These are phyloP conservation scores for Chaenocephalus aceratus DNA, from an alignment of 2,113 vertebrate genomes.

Conservation along the genomic window DNA sequence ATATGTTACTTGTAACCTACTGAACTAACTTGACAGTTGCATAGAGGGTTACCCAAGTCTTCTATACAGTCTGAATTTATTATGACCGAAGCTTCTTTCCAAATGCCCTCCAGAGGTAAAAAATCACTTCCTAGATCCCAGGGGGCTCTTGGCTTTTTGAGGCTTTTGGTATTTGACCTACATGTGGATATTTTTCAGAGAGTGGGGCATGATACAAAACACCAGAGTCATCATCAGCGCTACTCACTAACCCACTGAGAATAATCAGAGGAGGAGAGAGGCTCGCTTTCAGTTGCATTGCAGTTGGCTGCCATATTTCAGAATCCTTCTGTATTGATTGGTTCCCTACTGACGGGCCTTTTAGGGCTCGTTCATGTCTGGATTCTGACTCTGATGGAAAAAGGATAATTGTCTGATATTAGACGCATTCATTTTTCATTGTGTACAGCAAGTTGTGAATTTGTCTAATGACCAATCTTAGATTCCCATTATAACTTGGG, in stretches of 20 bases:
- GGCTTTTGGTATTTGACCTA: constrained; percentile 27
- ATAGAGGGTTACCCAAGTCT: constrained; percentile 37
- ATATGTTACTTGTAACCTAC: not conserved
- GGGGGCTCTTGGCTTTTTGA: constrained; percentile 22
- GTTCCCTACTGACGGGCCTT: constrained; percentile 22
- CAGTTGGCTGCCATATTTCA: constrained; percentile 32
- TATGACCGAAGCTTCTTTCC: constrained; percentile 44
- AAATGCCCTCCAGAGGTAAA: constrained; percentile 48
- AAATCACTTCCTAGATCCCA: constrained; percentile 55
- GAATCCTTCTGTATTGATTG: constrained; percentile 43
- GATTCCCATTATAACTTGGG: not conserved
- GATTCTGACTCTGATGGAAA: constrained; percentile 26
- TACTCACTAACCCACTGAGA: constrained; percentile 40
- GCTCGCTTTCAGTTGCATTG: constrained; percentile 14
- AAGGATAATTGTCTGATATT: not conserved
- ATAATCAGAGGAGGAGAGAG: constrained; percentile 37
- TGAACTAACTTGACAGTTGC: constrained; percentile 17
- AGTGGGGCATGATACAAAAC: constrained; percentile 26
- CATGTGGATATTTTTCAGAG: constrained; percentile 5
- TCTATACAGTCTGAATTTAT: not conserved
- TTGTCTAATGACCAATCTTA: not conserved
- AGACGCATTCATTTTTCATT: constrained; percentile 14
- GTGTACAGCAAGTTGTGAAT: not conserved
- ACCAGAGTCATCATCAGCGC: constrained; percentile 51
- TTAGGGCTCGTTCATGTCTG: constrained; percentile 13